Conservation (phyloP, 1,140 invertebrate genomes). For the Ceratosolen solmsi region DNA sequence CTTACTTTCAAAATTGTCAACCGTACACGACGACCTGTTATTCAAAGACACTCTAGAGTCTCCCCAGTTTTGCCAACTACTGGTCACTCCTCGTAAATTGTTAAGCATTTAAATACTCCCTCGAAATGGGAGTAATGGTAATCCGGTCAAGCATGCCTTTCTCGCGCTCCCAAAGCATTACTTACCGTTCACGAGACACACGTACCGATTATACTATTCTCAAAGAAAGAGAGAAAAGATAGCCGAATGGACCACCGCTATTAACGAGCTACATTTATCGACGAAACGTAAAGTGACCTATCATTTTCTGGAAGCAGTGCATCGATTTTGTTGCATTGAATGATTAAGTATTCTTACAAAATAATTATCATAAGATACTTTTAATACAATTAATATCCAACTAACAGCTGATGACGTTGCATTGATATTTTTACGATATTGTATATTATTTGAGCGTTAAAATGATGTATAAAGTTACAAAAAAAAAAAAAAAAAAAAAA, state of each 20-base stretch:
- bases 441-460: too few relatives aligned
- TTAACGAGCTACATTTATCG: too few relatives aligned
- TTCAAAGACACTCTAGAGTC: constrained; percentile 41
- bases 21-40: constrained; percentile 27
- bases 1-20: constrained; percentile 29
- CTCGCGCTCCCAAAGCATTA: not conserved
- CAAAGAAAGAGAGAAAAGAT: constrained; percentile 10
- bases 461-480: too few relatives aligned
- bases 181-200: not conserved
- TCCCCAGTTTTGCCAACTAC: constrained; percentile 23
- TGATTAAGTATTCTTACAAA: too few relatives aligned
- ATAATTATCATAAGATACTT: too few relatives aligned
- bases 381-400: too few relatives aligned
- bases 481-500: too few relatives aligned
- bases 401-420: too few relatives aligned
- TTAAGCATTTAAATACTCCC: constrained; percentile 39
- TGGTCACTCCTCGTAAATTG: constrained; percentile 43
- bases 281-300: too few relatives aligned
- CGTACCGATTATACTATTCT: not conserved
- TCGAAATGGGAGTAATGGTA: constrained; percentile 6
- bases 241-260: not conserved
- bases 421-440: too few relatives aligned
- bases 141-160: not conserved
- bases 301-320: too few relatives aligned
- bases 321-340: too few relatives aligned